Conservation (phyloP, 2,113 vertebrate genomes). For the Dicaeum eximium region DNA sequence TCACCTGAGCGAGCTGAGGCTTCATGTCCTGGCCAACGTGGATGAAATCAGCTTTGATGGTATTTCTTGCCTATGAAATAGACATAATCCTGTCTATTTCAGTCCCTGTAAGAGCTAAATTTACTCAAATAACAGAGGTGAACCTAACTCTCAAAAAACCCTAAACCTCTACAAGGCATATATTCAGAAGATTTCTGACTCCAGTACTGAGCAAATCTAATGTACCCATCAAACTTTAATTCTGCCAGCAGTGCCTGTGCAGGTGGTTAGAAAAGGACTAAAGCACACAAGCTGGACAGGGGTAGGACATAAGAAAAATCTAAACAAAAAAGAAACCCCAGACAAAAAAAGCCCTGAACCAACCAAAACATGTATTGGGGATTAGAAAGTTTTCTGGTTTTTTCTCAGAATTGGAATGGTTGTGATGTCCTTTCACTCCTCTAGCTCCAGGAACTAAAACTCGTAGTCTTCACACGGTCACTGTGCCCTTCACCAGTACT, state of each 20-base stretch:
- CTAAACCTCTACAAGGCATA: rapidly evolving
- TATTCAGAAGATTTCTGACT: background rate
- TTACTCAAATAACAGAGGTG: background rate
- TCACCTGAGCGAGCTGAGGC: background rate
- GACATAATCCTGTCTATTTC: background rate
- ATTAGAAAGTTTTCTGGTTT: background rate
- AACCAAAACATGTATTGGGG: background rate
- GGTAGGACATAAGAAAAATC: background rate
- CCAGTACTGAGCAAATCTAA: background rate
- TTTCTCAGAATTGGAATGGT: background rate
- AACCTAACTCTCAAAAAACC: background rate
- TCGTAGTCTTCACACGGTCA: rapidly evolving
- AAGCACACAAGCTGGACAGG: background rate
- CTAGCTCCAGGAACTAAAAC: background rate
- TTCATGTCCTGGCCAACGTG: background rate
- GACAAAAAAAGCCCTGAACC: background rate
- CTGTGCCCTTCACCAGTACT: background rate
- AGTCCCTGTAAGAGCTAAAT: background rate
- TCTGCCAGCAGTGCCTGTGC: background rate
- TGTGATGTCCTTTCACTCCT: background rate
- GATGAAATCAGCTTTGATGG: background rate
- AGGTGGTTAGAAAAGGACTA: background rate
- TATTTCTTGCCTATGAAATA: background rate
- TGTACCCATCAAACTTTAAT: background rate
- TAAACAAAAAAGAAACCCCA: background rate